phyloP scores from a whole-genome alignment of 2,888 invertebrate species.

The Agrotis ipsilon region DNA sequence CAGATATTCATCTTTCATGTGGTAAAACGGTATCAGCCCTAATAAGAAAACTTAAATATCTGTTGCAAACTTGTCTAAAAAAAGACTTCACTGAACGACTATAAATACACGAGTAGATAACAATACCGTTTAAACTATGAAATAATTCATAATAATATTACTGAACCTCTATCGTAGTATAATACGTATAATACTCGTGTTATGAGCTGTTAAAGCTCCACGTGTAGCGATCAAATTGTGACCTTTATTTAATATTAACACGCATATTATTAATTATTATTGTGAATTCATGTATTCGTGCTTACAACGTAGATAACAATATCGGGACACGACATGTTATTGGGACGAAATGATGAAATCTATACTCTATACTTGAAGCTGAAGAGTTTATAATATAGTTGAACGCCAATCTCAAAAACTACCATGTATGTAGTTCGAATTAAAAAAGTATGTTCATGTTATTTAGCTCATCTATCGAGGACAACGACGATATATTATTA shows the following conservation, averaged over 20 bases:
- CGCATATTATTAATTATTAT: constrained; percentile 9
- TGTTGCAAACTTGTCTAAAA: too few species aligned
- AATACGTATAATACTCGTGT: neutral
- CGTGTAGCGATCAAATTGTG: constrained; percentile 9
- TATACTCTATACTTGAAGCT: too few species aligned
- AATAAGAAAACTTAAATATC: too few species aligned
- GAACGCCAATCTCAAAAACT: too few species aligned
- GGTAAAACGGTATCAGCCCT: too few species aligned
- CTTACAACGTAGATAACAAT: neutral
- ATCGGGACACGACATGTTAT: neutral
- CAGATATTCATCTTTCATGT: too few species aligned
- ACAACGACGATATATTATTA: too few species aligned
- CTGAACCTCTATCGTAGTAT: neutral
- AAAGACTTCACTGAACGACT: neutral
- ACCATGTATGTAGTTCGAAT: too few species aligned
- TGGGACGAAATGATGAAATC: too few species aligned
- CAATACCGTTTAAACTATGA: neutral
- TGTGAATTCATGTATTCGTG: neutral
- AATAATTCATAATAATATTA: neutral
- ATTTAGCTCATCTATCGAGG: too few species aligned
- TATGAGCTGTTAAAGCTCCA: neutral
- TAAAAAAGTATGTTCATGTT: too few species aligned
- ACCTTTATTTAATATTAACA: constrained; percentile 8
- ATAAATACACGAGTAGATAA: neutral
- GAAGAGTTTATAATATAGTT: too few species aligned